phyloP scores from a whole-genome alignment of 1,140 invertebrate genomes.

The Drosophila simulans region DNA sequence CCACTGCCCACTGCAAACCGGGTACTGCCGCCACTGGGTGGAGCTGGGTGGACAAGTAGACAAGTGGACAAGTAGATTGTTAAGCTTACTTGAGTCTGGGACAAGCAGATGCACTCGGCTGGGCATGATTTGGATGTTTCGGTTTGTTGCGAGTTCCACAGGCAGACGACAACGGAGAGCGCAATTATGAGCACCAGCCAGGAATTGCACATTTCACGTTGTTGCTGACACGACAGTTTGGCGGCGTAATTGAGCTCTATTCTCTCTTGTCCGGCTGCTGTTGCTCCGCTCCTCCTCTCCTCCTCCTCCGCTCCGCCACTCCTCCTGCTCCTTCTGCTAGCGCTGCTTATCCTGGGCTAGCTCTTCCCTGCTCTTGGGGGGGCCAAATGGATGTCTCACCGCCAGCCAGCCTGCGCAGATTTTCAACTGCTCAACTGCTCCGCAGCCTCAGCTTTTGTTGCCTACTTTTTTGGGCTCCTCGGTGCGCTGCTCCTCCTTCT shows the following conservation, averaged over 20 bases:
- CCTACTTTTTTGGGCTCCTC: slow-evolving; percentile 23
- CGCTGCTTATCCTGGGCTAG: slow-evolving; percentile 6
- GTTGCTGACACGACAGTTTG: slow-evolving; percentile 83
- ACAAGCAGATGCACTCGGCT: slow-evolving; percentile 91
- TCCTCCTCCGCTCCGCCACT: no score
- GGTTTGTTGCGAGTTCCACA: slow-evolving; percentile 84
- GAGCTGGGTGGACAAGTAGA: background rate
- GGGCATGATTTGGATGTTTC: slow-evolving; percentile 87
- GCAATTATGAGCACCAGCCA: slow-evolving; percentile 84
- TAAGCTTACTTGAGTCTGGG: slow-evolving; percentile 90
- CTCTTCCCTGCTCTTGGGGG: no score
- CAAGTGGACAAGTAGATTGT: slow-evolving; percentile 55
- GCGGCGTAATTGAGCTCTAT: slow-evolving; percentile 83
- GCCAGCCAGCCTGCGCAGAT: no score
- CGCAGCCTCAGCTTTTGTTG: background rate
- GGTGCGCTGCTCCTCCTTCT: background rate
- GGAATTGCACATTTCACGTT: slow-evolving; percentile 85
- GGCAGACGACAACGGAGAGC: slow-evolving; percentile 84
- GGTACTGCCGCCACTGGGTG: background rate
- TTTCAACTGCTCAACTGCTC: no score
- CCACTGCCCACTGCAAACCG: background rate
- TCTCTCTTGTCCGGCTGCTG: slow-evolving; percentile 60
- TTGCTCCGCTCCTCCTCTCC: slow-evolving; percentile 18
- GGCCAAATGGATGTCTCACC: no score
- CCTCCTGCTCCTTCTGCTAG: background rate